Conservation (phyloP, 2,113 vertebrate genomes). For the Leptobrachium ailaonicum region DNA sequence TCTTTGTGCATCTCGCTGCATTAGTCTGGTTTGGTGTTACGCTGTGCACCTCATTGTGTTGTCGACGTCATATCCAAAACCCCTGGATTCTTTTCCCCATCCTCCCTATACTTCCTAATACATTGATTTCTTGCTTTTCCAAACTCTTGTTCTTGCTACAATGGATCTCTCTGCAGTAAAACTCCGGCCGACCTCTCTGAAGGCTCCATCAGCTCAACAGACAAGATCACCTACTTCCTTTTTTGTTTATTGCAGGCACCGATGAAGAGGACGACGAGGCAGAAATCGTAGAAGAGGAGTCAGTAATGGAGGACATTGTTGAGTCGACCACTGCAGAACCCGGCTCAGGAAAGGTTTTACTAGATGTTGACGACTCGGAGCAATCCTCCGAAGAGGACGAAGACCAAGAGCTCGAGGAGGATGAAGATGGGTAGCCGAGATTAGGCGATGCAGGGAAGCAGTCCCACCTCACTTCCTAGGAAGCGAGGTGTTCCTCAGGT, state of each 20-base stretch:
- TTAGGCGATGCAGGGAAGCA: constrained; percentile 21
- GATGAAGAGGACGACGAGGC: constrained; percentile 34
- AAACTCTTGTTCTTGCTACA: too few species aligned
- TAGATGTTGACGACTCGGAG: constrained; percentile 37
- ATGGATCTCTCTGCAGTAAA: too few species aligned
- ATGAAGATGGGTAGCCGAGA: constrained; percentile 24
- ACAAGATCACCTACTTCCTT: not conserved
- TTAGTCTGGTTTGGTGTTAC: too few species aligned
- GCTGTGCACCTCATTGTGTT: too few species aligned
- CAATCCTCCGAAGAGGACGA: constrained; percentile 27
- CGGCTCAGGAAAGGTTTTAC: constrained; percentile 12
- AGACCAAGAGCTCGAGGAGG: constrained; percentile 7
- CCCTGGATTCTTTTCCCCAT: too few species aligned
- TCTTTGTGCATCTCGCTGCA: too few species aligned
- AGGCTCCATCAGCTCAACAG: too few species aligned
- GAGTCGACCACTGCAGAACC: constrained; percentile 29
- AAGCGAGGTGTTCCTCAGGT: constrained; percentile 28
- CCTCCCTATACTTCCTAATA: too few species aligned
- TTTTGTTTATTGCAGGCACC: constrained; percentile 6
- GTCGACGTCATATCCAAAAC: too few species aligned
- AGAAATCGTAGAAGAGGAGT: constrained; percentile 25
- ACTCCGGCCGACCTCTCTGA: too few species aligned
- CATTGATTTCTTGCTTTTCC: too few species aligned
- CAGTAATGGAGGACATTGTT: constrained; percentile 15
- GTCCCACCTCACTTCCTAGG: constrained; percentile 26